These are phyloP conservation scores for Conopomorpha cramerella DNA, from an alignment of 1,140 invertebrate species.

Conservation along the genomic window DNA sequence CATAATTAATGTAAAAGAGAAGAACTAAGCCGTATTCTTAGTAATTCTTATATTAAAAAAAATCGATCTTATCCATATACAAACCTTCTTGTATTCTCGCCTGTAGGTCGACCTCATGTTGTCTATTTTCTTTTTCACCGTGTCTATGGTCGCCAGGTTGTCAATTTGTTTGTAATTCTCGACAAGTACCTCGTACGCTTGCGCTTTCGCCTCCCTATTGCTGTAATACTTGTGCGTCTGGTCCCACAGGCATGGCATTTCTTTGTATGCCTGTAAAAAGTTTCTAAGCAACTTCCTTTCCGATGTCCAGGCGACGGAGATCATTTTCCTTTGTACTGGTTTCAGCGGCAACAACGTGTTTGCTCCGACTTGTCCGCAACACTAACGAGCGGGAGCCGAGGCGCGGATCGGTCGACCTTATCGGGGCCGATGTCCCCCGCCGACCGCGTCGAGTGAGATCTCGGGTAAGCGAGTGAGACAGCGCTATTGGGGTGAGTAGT, in stretches of 20 bases:
- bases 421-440: too few relatives aligned
- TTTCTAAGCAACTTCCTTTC: too few relatives aligned
- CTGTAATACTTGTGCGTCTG: neutral
- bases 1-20: too few relatives aligned
- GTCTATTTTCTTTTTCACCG: conserved; percentile 9
- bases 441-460: too few relatives aligned
- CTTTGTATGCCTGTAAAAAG: neutral
- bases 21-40: too few relatives aligned
- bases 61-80: neutral
- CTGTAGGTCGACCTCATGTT: conserved; percentile 6
- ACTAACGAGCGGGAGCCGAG: too few relatives aligned
- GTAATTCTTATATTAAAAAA: too few relatives aligned
- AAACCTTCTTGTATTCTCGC: conserved; percentile 8
- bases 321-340: too few relatives aligned
- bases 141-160: conserved; percentile 1
- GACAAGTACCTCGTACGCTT: conserved; percentile 10
- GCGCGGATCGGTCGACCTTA: too few relatives aligned
- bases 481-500: neutral
- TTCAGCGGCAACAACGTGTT: too few relatives aligned
- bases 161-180: conserved; percentile 4
- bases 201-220: neutral
- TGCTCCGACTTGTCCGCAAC: neutral
- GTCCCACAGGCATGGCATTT: neutral
- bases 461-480: too few relatives aligned
- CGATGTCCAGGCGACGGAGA: too few relatives aligned